Base-by-base conservation (phyloP, 2,888 invertebrate species). In the Leptinotarsa haldemani region DNA sequence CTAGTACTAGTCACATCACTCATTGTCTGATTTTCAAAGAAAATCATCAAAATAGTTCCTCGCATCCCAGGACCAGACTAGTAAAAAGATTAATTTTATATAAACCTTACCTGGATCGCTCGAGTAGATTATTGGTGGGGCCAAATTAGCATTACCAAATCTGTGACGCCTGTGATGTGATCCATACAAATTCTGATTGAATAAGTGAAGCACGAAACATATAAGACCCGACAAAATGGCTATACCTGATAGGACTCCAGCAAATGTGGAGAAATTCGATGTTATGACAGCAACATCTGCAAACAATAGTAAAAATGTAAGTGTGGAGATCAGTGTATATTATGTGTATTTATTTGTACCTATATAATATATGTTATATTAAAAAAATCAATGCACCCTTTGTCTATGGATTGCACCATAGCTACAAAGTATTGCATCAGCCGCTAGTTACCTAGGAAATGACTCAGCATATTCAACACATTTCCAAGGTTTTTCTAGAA, bases 181-280 rank as follows among this genome's bases (percentile, higher is more conserved):
- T 77, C 89, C 87, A 83, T 90, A 90, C 74, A 91, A 87, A 79
- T 90, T 90, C 83, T 91, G 89, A 81, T 94, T 94, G 89, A 96
- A 96, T 82, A 96, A 90, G 86, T 94, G 95, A 83, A 96, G 89
- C 82, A 96, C 96, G 90, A 96, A 94, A 89, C 96, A 96, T 84
- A 96, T 93, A 81, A 96, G 91, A 67, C 94, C 96, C 52, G 94
- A 95, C 84, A 96, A 90, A 84, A 96, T 92, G 82, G 95, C 94
- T 86, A 96, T 93, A 78, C 96, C 96, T 80, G 95, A 93, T 84
- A 94, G 92, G 79, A 96, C 95, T 80, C 95, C 95, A 84, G 96
- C 90, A 84, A 96, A 90, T 82, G 96, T 95, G 85, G 95, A 94
- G 88, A 96, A 90, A 89, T 96, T 95, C 81, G 95, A 94, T 61